Base-by-base conservation (phyloP, 2,797 vertebrate genomes). In the Arrhamphus sclerolepis region DNA sequence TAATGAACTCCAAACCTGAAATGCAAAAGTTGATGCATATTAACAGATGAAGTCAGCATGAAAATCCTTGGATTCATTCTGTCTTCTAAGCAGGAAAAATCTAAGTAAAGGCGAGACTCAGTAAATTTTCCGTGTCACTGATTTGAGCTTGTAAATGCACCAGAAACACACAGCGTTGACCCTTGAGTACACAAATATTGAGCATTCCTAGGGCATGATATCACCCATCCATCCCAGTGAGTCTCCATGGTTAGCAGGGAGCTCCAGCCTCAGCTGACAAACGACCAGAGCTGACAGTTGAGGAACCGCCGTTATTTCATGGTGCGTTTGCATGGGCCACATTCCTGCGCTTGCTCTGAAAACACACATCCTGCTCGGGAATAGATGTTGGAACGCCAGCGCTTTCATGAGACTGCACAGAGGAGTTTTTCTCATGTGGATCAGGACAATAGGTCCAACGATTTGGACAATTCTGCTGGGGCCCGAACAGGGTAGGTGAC, bases 141-240 rank as follows among this genome's bases (percentile, higher is more conserved):
- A 4, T 28, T 28, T 28, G 3, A 7, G 28, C 4, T 9, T 29
- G 28, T 29, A 29, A 29, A 63, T 47, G 22, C 19, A 7, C 20
- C 16, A 58, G 10, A 63, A 46, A 26, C 31, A 41, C 22, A 46
- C 46, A 50, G 19, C n/a, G 19, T 1, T 21, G 24, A 69, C 54
- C 49, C 40, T 41, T 46, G 48, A 20, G 26, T 31, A 49, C n/a
- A 31, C 42, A 61, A 0, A 49, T 16, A 28, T 67, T 55, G 49
- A 22, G 44, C 72, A 87, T 86, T 88, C 84, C 82, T 43, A 7
- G 69, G 68, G 19, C 16, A 61, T 84, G 84, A 87, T 75, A 75
- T 79, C 78, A 75, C 40, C 57, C 39, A 58, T 55, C 64, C 62
- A 75, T 62, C 77, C 40, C 42, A 57, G 46, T 14, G 49, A 57